Evolutionary conservation across 2,113 vertebrate species (phyloP), one percentile per base, ranked within the genome.

Genomic region (Muscicapa adusta): DNA sequence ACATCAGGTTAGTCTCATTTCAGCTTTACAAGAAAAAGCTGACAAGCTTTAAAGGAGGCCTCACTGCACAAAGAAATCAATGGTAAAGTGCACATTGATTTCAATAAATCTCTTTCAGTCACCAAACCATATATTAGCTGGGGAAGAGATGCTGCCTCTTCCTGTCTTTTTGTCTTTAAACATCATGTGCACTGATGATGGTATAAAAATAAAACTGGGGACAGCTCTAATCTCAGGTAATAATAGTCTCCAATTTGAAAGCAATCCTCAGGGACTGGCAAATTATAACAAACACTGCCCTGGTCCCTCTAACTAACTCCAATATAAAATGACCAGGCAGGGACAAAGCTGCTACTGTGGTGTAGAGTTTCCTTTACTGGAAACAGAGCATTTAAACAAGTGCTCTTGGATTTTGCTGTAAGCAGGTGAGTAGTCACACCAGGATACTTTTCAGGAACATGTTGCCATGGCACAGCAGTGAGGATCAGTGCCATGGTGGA

Each of bases 1-100:
- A 85, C 60, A 58, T 87, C 58, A 60, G 43, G 71, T 95, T 91
- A 88, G 89, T 88, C 66, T 91, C 67, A 70, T 91, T 89, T 91
- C 62, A 66, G 71, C 67, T 73, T 85, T 83, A 89, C 78, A 88
- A 88, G 53, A 68, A 89, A 82, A 86, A 89, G 72, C 71, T 91
- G 78, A 82, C 89, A 88, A 83, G 89, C 34, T 76, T 82, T 91
- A 77, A 89, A 93, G 82, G 33, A 88, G 71, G 29, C 71, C 38
- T 94, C 58, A 23, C 43, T 58, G 66, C 75, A 73, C 50, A 82
- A 85, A 92, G 81, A 79, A 96, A 88, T 95, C 75, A 56, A 89
- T 66, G 67, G 42, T 23, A 76, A 93, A 94, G 75, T 66, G 71
- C 63, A 90, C 56, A 85, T 56, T 83, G 94, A 89, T 79, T 93